Conservation (phyloP, 2,113 vertebrate species). For the Rhadina sibilatrix region DNA sequence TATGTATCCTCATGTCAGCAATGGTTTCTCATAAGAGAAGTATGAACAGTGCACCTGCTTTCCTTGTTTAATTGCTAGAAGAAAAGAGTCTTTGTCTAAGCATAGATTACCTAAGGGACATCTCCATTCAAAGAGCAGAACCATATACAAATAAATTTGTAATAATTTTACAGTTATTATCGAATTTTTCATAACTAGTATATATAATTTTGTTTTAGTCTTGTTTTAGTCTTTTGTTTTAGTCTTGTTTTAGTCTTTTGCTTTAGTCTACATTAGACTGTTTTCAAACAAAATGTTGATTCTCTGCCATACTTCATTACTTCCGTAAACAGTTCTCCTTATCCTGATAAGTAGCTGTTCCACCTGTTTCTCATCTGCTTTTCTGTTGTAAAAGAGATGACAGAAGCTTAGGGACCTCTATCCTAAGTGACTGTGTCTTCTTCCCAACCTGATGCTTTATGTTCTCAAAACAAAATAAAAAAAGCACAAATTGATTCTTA, state of each 20-base stretch:
- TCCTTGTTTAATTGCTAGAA: not conserved
- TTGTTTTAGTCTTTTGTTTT: not conserved
- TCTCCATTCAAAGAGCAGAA: not conserved
- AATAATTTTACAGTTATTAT: not conserved
- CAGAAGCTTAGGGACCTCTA: accelerated
- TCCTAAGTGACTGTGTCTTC: not conserved
- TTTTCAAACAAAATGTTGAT: not conserved
- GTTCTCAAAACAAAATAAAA: not conserved
- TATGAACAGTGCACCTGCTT: not conserved
- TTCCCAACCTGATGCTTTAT: not conserved
- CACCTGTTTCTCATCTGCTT: not conserved
- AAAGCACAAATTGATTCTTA: not conserved
- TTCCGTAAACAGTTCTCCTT: not conserved
- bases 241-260: not conserved
- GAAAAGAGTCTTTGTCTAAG: not conserved
- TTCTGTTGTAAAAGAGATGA: not conserved
- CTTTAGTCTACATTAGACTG: no score
- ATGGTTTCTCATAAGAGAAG: not conserved
- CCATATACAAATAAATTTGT: not conserved
- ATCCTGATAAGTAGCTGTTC: not conserved
- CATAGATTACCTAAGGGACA: not conserved
- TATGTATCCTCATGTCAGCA: not conserved
- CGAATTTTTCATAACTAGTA: not conserved
- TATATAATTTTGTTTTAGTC: not conserved
- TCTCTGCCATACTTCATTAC: not conserved